Evolutionary conservation across 2,888 invertebrate species (phyloP), one percentile per base, ranked within the genome.

Genomic region (Orchesellides sinensis): DNA sequence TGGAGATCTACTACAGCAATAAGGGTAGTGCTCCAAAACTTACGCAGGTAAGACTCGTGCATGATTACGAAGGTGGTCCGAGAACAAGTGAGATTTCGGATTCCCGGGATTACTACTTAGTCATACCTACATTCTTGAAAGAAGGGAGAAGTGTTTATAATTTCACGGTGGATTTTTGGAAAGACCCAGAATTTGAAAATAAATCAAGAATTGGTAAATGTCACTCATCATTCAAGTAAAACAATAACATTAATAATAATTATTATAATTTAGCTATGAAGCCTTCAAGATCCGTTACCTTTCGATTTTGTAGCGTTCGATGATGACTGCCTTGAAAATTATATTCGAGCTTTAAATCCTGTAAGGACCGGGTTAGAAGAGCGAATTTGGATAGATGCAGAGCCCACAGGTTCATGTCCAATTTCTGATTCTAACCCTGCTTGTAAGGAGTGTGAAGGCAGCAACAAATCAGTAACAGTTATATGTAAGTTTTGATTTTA

Each of bases 361-460:
- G 40, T 88, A 0, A 45, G 68, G 2, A 52, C 72, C 3, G 88
- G 88, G 14, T 84, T 86, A 10, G 86, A 87, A 23, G 87, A 88
- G 47, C 61, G 88, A 66, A 86, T 88, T 56, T 87, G 69, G 45
- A 75, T 84, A 10, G 68, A 83, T 47, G 69, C 10, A 6, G 65
- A 32, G 47, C n/a, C 4, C 1, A 66, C 54, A 21, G 35, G n/a
- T 10, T 1, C 56, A 10, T 8, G 10, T 56, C 21, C 12, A 3
- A 17, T 4, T 8, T n/a, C 29, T n/a, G 40, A 8, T 40, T n/a
- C 4, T 8, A 10, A 2, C 10, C 14, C 40, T 2, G n/a, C n/a
- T 32, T 32, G 32, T 32, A 10, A 5, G 32, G 54, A 35, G 17
- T n/a, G 40, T 27, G 49, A 47, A 29, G 69, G 49, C 8, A 1